Conservation (phyloP, 1,140 invertebrate genomes). For the Onthophagus taurus region DNA sequence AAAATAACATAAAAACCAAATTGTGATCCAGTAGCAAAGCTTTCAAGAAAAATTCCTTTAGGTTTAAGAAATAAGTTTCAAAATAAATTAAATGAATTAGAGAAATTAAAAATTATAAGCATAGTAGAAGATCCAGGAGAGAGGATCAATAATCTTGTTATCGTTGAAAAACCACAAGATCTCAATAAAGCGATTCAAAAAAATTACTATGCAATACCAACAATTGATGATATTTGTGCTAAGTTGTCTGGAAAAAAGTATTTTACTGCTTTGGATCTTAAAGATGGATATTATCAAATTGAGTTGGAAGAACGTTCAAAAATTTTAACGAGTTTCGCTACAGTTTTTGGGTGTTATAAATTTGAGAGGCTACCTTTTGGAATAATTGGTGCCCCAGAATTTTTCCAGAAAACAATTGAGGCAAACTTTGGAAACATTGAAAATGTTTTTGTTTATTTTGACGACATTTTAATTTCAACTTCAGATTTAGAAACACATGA, state of each 20-base stretch:
- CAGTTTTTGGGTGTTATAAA: too few relatives aligned
- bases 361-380: too few relatives aligned
- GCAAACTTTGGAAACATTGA: too few relatives aligned
- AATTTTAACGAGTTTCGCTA: constrained; percentile 24
- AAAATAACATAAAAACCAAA: too few relatives aligned
- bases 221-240: neutral
- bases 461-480: constrained; percentile 25
- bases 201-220: neutral
- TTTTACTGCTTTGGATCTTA: constrained; percentile 22
- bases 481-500: constrained; percentile 22
- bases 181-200: neutral
- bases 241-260: constrained; percentile 13
- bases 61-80: neutral
- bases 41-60: constrained; percentile 1
- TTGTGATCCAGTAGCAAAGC: neutral
- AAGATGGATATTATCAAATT: constrained; percentile 20
- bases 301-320: constrained; percentile 19
- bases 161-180: neutral
- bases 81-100: too few relatives aligned
- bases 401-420: too few relatives aligned
- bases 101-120: neutral
- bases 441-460: constrained; percentile 22
- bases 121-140: neutral
- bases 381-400: too few relatives aligned
- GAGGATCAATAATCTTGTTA: neutral